These are phyloP conservation scores for Tenthredo livida DNA, from an alignment of 2,888 invertebrate genomes.

Conservation along the genomic window DNA sequence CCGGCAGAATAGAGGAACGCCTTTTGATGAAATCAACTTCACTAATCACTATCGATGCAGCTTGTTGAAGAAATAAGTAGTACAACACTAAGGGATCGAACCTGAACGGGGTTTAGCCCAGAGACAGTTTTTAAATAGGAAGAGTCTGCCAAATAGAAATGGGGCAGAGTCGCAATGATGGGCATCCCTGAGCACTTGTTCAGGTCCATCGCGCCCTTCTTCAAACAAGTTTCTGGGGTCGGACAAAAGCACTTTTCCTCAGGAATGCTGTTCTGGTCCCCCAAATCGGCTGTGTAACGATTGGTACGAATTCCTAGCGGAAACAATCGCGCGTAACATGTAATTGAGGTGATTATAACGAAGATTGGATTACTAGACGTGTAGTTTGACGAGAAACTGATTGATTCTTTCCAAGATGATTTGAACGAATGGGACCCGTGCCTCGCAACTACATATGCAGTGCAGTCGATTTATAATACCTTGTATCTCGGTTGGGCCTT, in stretches of 20 bases:
- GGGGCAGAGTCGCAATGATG: conserved; percentile 88
- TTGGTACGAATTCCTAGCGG: conserved; percentile 83
- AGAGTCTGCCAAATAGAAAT: conserved; percentile 85
- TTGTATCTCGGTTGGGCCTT: conserved; percentile 54
- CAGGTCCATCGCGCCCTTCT: conserved; percentile 87
- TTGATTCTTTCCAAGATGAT: background rate
- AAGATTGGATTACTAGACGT: background rate
- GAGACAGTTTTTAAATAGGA: conserved; percentile 72
- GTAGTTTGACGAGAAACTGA: background rate
- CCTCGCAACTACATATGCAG: background rate
- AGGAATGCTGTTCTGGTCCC: conserved; percentile 83
- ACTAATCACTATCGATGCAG: no score
- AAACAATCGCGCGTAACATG: background rate
- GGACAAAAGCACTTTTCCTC: conserved; percentile 81
- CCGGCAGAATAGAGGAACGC: background rate
- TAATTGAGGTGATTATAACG: background rate
- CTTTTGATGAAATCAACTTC: background rate
- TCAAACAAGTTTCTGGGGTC: conserved; percentile 84
- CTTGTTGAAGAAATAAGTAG: background rate
- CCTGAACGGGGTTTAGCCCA: conserved; percentile 70
- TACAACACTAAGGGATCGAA: conserved; percentile 35
- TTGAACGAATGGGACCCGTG: background rate
- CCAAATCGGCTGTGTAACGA: conserved; percentile 85
- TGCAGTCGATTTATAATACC: conserved; percentile 61
- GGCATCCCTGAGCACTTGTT: conserved; percentile 85